Conservation (phyloP, 2,888 invertebrate genomes). For the Heliconius ismenius region DNA sequence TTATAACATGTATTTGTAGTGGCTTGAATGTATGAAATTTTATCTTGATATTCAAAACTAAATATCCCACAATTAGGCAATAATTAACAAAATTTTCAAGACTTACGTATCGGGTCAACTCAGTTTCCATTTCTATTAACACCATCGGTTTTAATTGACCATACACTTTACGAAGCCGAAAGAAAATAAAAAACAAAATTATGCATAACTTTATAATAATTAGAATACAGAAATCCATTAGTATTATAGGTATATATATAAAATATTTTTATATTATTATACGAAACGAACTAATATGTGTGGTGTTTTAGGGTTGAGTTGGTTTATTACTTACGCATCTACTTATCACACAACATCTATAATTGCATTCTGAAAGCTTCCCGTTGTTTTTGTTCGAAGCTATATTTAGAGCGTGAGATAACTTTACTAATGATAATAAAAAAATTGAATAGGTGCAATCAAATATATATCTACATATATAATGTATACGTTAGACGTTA, state of each 20-base stretch:
- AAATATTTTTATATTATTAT: too few species aligned
- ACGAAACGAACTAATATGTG: too few species aligned
- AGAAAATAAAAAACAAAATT: neutral
- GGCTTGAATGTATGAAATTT: neutral
- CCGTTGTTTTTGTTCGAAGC: slow-evolving; percentile 53
- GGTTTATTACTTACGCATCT: slow-evolving; percentile 39
- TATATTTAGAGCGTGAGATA: slow-evolving; percentile 44
- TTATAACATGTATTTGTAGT: too few species aligned
- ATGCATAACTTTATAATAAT: neutral
- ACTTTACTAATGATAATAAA: slow-evolving; percentile 25
- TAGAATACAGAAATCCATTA: neutral
- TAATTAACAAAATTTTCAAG: neutral
- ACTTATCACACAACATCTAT: slow-evolving; percentile 53
- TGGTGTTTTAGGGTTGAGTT: slow-evolving; percentile 38
- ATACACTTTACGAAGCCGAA: neutral
- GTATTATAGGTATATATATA: neutral
- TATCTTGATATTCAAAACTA: neutral
- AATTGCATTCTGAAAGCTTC: slow-evolving; percentile 59
- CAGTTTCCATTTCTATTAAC: neutral
- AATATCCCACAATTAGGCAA: neutral
- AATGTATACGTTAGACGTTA: neutral
- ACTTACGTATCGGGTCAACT: neutral
- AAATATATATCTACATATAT: slow-evolving; percentile 2
- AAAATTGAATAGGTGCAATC: slow-evolving; percentile 14
- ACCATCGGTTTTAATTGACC: too few species aligned